Percentiles rank a stretch among this genome's conserved stretches.
These are phyloP conservation scores for Eupsittula cactorum DNA, from an alignment of 2,113 vertebrate species.

Conservation along the genomic window DNA sequence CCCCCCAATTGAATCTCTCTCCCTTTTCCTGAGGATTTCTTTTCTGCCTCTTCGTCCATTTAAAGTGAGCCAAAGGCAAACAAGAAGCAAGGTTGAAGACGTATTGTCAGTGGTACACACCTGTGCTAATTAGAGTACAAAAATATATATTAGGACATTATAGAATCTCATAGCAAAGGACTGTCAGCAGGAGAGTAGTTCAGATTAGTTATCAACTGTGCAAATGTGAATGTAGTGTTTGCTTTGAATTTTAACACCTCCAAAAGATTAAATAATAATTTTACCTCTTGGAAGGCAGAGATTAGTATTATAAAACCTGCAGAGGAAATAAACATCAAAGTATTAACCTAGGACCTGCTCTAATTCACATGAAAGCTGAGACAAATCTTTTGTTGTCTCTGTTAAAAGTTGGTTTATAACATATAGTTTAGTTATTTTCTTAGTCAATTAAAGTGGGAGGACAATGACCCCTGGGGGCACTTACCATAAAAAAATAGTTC, in stretches of 20 bases:
- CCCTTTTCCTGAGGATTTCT: background rate
- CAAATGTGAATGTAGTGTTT: constrained; percentile 32
- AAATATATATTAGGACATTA: background rate
- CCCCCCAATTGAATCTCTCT: background rate
- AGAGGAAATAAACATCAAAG: constrained; percentile 17
- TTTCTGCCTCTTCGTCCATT: background rate
- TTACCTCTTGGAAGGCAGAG: background rate
- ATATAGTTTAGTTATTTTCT: background rate
- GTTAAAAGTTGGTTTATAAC: background rate
- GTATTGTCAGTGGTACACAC: background rate
- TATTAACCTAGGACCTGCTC: background rate
- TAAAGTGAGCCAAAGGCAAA: background rate
- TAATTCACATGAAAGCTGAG: background rate
- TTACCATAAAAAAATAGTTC: background rate
- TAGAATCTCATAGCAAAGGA: background rate
- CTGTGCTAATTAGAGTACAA: background rate
- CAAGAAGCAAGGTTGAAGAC: background rate
- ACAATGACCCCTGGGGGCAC: background rate
- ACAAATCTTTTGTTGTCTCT: background rate
- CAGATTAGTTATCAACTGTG: constrained; percentile 4
- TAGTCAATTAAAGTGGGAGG: background rate
- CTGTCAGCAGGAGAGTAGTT: constrained; percentile 5
- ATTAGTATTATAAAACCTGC: background rate
- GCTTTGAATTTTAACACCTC: constrained; percentile 36
- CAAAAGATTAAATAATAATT: constrained; percentile 42